phyloP scores from a whole-genome alignment of 2,113 vertebrate species.

The Donacobius atricapilla region DNA sequence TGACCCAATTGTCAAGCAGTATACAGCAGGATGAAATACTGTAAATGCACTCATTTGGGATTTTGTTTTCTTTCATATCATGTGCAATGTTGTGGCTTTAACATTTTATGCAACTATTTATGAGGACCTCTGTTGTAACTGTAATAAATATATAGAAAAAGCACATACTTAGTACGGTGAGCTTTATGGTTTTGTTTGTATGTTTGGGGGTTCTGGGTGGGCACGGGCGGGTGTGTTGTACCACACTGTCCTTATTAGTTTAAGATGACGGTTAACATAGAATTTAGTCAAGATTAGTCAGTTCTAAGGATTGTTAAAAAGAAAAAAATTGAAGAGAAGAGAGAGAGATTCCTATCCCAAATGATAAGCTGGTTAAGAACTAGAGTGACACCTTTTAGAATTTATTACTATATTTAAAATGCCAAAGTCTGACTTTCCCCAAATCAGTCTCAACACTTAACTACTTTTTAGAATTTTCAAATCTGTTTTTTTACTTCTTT shows the following conservation, averaged over 20 bases:
- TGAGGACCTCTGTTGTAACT: conserved; percentile 97
- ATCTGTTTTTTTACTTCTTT: conserved; percentile 66
- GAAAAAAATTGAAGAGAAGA: background rate
- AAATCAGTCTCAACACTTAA: conserved; percentile 65
- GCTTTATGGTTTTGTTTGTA: conserved; percentile 88
- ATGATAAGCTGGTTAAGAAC: conserved; percentile 65
- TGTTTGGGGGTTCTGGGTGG: conserved; percentile 56
- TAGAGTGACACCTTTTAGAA: conserved; percentile 59
- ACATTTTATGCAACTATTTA: conserved; percentile 99
- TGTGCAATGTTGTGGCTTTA: conserved; percentile 99
- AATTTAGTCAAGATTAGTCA: conserved; percentile 58
- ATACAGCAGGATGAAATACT: conserved; percentile 84
- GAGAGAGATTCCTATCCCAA: conserved; percentile 58
- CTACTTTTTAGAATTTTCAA: conserved; percentile 72
- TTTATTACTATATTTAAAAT: conserved; percentile 74
- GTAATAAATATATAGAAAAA: conserved; percentile 98
- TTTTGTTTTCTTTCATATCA: conserved; percentile 87
- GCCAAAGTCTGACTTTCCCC: conserved; percentile 77
- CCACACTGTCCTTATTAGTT: conserved; percentile 74
- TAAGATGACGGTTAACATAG: conserved; percentile 68
- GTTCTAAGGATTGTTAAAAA: conserved; percentile 66
- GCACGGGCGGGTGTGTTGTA: conserved; percentile 17
- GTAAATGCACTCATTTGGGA: conserved; percentile 92
- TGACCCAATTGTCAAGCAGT: conserved; percentile 70
- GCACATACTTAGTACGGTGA: conserved; percentile 88